Base-by-base conservation (phyloP, 2,113 vertebrate species). In the Marmota monax region DNA sequence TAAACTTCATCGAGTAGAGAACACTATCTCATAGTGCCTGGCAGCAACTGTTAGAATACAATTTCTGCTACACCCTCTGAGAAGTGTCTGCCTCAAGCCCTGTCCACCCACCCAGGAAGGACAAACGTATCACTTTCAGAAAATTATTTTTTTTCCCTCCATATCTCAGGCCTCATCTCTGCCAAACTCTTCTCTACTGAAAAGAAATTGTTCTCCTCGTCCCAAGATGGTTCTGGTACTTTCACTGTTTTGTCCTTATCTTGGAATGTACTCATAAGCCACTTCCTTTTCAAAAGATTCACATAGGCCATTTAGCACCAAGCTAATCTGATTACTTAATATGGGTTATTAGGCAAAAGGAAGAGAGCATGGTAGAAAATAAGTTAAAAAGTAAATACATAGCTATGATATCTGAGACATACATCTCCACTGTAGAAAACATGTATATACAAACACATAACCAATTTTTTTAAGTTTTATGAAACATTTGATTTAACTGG, bases 251-350 rank as follows among this genome's bases (percentile, higher is more conserved):
- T 65, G 20, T 76, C 34, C 82, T 97, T 95, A 73, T 87, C 89
- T 97, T 94, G 79, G 79, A 89, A 69, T 92, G 34, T 53, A 86
- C 76, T 94, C 94, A 84, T 61, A 94, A 94, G 83, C 51, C 86
- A 96, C 70, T 90, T 90, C 79, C 93, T 95, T 94, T 90, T 91
- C 84, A 89, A 96, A 94, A 95, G 83, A 95, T 76, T 96, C 94
- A 82, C 84, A 84, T 63, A 92, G 29, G 42, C 70, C 67, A 14
- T 95, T 94, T 96, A 93, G 92, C 72, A 96, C 23, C 20, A n/a
- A 51, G n/a, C 86, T 95, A 87, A 96, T 96, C 65, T 53, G 22
- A 92, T 84, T 84, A 82, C 27, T 96, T 84, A 42, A 93, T 74
- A 39, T 56, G 78, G 82, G 27, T 67, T 93, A 51, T 74, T 91